phyloP scores from a whole-genome alignment of 2,113 vertebrate species.

The Pseudopipra pipra region DNA sequence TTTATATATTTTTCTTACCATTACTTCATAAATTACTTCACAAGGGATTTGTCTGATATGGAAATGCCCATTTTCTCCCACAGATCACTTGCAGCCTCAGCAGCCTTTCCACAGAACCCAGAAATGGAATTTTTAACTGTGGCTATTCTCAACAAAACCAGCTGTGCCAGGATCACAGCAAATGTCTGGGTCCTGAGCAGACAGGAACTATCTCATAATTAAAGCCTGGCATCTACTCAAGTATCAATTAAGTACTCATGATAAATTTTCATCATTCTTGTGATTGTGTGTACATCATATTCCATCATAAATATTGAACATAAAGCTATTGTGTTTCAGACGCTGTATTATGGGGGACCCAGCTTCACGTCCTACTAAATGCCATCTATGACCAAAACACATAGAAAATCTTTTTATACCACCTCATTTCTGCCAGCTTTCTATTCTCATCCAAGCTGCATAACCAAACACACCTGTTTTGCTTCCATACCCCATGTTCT shows the following conservation, averaged over 20 bases:
- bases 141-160: not conserved
- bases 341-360: not conserved
- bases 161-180: not conserved
- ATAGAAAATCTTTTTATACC: not conserved
- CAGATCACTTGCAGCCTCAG: not conserved
- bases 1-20: not conserved
- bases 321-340: not conserved
- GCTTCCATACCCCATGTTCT: not conserved
- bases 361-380: not conserved
- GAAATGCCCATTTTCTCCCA: not conserved
- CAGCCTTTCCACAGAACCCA: not conserved
- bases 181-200: not conserved
- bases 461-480: not conserved
- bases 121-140: not conserved
- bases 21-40: not conserved
- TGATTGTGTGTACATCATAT: not conserved
- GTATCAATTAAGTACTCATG: conserved; percentile 6
- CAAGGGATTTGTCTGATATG: not conserved
- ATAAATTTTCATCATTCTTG: conserved; percentile 30
- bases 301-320: not conserved
- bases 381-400: not conserved
- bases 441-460: not conserved
- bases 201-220: not conserved
- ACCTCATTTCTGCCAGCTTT: not conserved
- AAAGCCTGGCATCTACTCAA: not conserved